Base-by-base conservation (phyloP, 2,113 vertebrate species). In the Neotoma lepida region DNA sequence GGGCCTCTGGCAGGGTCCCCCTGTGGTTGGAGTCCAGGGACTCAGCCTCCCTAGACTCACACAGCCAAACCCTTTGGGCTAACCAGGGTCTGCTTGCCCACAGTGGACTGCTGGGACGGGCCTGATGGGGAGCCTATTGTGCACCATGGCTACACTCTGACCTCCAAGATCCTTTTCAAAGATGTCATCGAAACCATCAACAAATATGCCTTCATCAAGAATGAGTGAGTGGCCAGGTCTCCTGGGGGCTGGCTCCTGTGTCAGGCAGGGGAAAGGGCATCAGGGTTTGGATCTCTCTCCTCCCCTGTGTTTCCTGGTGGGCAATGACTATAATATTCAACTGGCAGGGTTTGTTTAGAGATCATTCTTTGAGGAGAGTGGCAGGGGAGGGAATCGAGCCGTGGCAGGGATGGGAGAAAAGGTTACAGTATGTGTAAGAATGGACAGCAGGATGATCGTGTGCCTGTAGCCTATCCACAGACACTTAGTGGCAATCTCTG, bases 21-120 rank as follows among this genome's bases (percentile, higher is more conserved):
- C 39, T 12, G 4, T 24, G 0, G 28, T 74, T 39, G 9, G 63
- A 2, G 49, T 22, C 30, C 24, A 9, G 10, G 61, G 41, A 17
- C 71, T 46, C 58, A 63, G 76, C 18, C 17, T 78, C 30, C 51
- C 41, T 18, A 28, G 15, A 35, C 20, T 28, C 58, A 54, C 14
- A 15, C 2, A 46, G 41, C n/a, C 8, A 1, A 18, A 90, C 51
- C n/a, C 44, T 5, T 1, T 17, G 74, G 0, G 22, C 88, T 93
- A 94, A 97, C 49, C 0, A 2, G 1, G 63, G 49, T 80, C 94
- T 76, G 0, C 24, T 17, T 3, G 82, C 93, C 91, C 89, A 0
- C 97, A 99, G 99, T 99, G 97, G 99, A 99, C 98, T 99, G 99
- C 97, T 99, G 99, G 99, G 99, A 99, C 0, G 99, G 99, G 56